A percentile compares a stretch with the other conserved stretches of the same genome.
These are phyloP conservation scores for Melipona beecheii DNA, from an alignment of 2,888 invertebrate species.

Conservation along the genomic window DNA sequence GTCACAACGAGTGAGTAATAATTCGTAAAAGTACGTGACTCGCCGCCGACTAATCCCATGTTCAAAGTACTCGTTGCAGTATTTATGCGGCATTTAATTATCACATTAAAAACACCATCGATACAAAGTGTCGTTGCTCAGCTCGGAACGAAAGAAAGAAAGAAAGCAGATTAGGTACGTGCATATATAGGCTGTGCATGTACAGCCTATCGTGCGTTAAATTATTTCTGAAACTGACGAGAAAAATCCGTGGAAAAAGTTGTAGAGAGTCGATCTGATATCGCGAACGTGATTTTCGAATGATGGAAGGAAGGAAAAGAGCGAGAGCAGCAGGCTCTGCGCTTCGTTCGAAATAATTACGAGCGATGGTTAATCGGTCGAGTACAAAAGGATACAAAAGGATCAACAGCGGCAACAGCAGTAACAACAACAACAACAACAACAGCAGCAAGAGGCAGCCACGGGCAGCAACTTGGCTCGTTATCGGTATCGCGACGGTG, in stretches of 20 bases:
- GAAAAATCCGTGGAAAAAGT: not conserved
- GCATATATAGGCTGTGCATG: too few species aligned
- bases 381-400: too few species aligned
- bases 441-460: too few species aligned
- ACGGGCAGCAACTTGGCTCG: slow-evolving; percentile 21
- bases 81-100: too few species aligned
- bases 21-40: not conserved
- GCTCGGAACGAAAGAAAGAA: too few species aligned
- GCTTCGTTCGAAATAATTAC: slow-evolving; percentile 36
- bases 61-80: too few species aligned
- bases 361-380: slow-evolving; percentile 46
- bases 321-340: not conserved
- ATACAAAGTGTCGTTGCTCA: not conserved
- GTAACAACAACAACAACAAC: too few species aligned
- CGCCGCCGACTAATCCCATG: not conserved
- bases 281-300: slow-evolving; percentile 10
- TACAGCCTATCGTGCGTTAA: not conserved
- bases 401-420: too few species aligned
- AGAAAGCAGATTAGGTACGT: too few species aligned
- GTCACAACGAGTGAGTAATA: slow-evolving; percentile 15
- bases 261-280: not conserved
- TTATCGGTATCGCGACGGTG: slow-evolving; percentile 55
- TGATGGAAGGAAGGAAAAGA: not conserved
- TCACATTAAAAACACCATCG: not conserved
- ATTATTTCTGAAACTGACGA: too few species aligned